A percentile compares a stretch with the other conserved stretches of the same genome.
phyloP scores from a whole-genome alignment of 64 coral and sea anemone species.

The Actinia tenebrosa region DNA sequence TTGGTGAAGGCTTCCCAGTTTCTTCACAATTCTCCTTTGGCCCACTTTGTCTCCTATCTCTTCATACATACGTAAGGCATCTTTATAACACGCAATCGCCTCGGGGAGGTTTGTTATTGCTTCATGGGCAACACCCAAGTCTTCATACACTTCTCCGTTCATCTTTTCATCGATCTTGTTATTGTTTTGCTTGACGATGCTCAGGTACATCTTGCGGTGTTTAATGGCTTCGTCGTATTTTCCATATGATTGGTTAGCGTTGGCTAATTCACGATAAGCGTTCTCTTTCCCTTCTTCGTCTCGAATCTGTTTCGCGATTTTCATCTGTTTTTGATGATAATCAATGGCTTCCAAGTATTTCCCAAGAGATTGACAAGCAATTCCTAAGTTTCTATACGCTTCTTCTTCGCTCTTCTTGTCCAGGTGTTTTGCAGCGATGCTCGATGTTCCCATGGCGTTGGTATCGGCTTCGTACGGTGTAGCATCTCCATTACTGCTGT shows the following conservation, averaged over 20 bases:
- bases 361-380: not conserved
- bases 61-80: too few relatives aligned
- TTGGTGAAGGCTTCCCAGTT: too few relatives aligned
- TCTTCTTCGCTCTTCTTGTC: not conserved
- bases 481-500: too few relatives aligned
- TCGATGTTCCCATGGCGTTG: too few relatives aligned
- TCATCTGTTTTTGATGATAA: not conserved
- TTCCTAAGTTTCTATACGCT: conserved; percentile 16
- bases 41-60: too few relatives aligned
- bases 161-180: not conserved
- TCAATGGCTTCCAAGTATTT: not conserved
- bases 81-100: not conserved
- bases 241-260: not conserved
- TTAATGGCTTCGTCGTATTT: not conserved
- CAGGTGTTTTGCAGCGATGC: not conserved
- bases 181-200: not conserved
- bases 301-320: not conserved
- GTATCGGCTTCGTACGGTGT: too few relatives aligned
- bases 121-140: not conserved
- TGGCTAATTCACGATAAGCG: not conserved
- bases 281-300: conserved; percentile 7
- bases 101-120: not conserved
- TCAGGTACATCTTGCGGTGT: not conserved
- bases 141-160: not conserved
- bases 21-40: too few relatives aligned